Percentiles rank a stretch among this genome's conserved stretches.
These are phyloP conservation scores for Pachydiplax longipennis DNA, from an alignment of 2,888 invertebrate genomes.

Conservation along the genomic window DNA sequence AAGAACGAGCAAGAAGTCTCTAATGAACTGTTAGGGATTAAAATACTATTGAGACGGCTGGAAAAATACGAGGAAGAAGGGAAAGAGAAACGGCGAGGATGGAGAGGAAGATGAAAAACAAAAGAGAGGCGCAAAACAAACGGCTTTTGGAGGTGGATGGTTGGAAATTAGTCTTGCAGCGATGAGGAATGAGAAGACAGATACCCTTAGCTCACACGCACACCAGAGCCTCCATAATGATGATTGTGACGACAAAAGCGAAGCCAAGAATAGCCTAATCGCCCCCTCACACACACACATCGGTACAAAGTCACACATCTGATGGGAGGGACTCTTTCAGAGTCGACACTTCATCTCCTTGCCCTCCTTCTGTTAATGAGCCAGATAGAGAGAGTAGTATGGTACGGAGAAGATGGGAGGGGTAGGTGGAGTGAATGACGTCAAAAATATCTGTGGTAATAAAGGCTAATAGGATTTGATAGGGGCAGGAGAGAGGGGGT, in stretches of 20 bases:
- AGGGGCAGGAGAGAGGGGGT: neutral
- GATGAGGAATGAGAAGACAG: neutral
- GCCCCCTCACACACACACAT: conserved; percentile 1
- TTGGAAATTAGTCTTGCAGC: neutral
- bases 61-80: neutral
- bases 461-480: conserved; percentile 43
- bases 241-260: conserved; percentile 41
- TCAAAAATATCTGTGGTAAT: conserved; percentile 44
- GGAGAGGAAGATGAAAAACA: neutral
- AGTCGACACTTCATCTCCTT: neutral
- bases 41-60: neutral
- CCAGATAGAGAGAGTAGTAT: neutral
- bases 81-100: neutral
- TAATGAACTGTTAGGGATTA: neutral
- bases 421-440: conserved; percentile 33
- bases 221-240: neutral
- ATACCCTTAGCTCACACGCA: neutral
- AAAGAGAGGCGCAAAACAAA: neutral
- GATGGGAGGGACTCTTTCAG: neutral
- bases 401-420: neutral
- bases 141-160: neutral
- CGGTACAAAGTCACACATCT: neutral
- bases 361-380: conserved; percentile 35
- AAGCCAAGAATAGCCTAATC: conserved; percentile 36
- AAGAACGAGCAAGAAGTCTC: no score